Evolutionary conservation across 2,113 vertebrate species (phyloP), one percentile per base, ranked within the genome.

Genomic region (Girardinichthys multiradiatus): DNA sequence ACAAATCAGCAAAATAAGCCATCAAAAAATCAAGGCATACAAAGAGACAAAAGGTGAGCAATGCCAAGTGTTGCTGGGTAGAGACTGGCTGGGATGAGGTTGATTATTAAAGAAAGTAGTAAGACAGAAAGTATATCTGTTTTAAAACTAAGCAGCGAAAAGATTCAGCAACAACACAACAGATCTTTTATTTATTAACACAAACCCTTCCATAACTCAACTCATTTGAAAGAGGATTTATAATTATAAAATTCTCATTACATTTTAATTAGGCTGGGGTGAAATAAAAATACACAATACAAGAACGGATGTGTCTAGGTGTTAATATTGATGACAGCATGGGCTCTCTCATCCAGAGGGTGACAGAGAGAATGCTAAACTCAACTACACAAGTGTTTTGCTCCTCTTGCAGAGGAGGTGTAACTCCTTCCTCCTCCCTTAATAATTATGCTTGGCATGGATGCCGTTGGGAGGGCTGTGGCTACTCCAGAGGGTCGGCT

Each of bases 1-100:
- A 93, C 94, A 96, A 96, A 96, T 94, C 93, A 92, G 92, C 92
- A 94, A 94, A 89, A 54, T 90, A 92, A 95, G 93, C 93, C 84
- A 84, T 92, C 90, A 91, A 79, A 87, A 28, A 4, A 8, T 1
- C 24, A 82, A 0, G 26, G 74, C 83, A 86, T 84, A 80, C 67
- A 72, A 77, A 66, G 69, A 86, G 90, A 89, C 85, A 79, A 85
- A 86, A 86, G 80, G 74, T 68, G 86, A 84, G 66, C 51, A 70
- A 66, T 82, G 87, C 77, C 81, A 72, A 76, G 63, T 48, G 69
- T 65, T 59, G 61, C 21, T 51, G 33, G 68, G 66, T 39, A 2
- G 37, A 10, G 37, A 39, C 11, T 39, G 26, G 24, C 31, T 42
- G 21, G 39, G 66, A 30, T 48, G 59, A n/a, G 67, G 54, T 76